Conservation (phyloP, 2,888 invertebrate species). For the Pterostichus madidus region DNA sequence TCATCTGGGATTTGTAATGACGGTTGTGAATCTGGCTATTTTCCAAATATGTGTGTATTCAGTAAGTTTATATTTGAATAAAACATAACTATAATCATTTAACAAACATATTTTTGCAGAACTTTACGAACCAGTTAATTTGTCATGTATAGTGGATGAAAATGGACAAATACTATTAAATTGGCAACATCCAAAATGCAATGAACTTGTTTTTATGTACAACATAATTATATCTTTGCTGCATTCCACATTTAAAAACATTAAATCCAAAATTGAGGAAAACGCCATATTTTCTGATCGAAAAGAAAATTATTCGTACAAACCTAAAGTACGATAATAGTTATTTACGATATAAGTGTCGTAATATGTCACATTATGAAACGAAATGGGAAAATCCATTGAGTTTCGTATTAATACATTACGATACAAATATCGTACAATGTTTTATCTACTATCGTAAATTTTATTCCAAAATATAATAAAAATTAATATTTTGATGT, state of each 20-base stretch:
- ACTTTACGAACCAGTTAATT: not conserved
- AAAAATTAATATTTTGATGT: no score
- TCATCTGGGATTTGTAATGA: constrained; percentile 13
- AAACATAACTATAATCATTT: not conserved
- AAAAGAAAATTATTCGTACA: not conserved
- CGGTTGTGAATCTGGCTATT: constrained; percentile 57
- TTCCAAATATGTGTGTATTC: constrained; percentile 5
- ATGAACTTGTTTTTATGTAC: not conserved
- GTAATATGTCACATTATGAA: no score
- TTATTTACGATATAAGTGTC: no score
- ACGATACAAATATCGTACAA: no score
- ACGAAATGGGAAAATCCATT: no score
- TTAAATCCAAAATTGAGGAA: not conserved
- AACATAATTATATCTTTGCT: not conserved
- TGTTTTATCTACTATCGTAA: no score
- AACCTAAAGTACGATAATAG: not conserved
- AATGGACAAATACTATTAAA: not conserved
- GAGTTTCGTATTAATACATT: no score
- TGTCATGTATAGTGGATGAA: not conserved
- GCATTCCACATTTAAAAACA: not conserved
- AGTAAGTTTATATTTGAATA: not conserved
- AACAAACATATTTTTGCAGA: not conserved
- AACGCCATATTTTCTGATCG: not conserved
- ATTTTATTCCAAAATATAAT: no score
- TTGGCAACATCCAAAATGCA: not conserved